These are phyloP conservation scores for Cirrhinus molitorella DNA, from an alignment of 2,797 vertebrate species.

Conservation along the genomic window DNA sequence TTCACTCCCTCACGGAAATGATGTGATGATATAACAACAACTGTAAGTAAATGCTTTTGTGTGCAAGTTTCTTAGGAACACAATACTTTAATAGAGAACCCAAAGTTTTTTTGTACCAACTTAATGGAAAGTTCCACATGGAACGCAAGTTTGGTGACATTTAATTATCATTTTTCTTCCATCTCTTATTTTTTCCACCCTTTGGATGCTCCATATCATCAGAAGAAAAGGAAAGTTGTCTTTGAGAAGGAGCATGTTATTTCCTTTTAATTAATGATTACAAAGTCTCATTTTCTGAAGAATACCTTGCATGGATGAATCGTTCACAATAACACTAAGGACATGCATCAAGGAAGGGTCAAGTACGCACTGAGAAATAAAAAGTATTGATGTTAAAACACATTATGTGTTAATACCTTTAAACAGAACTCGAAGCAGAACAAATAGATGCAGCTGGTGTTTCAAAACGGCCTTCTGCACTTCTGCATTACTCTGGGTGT, in stretches of 20 bases:
- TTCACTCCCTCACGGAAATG: background rate
- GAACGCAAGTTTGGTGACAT: background rate
- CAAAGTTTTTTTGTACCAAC: background rate
- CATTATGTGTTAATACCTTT: background rate
- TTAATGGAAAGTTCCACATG: background rate
- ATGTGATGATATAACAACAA: background rate
- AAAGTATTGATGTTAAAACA: background rate
- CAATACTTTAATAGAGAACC: no score
- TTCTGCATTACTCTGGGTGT: conserved; percentile 38
- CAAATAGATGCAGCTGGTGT: conserved; percentile 7
- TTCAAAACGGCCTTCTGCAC: conserved; percentile 5
- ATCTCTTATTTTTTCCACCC: background rate
- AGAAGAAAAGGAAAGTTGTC: background rate
- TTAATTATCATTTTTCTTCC: background rate
- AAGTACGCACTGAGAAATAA: background rate
- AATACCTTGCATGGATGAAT: background rate
- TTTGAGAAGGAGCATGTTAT: background rate
- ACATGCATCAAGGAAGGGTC: background rate
- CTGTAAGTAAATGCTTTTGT: background rate
- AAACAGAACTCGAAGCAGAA: conserved; percentile 9
- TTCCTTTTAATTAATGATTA: conserved; percentile 6
- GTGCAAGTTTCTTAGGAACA: background rate
- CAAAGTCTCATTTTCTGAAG: background rate
- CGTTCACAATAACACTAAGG: background rate
- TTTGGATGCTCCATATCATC: background rate